These are phyloP conservation scores for Eumeta japonica DNA, from an alignment of 1,140 invertebrate species.

Conservation along the genomic window DNA sequence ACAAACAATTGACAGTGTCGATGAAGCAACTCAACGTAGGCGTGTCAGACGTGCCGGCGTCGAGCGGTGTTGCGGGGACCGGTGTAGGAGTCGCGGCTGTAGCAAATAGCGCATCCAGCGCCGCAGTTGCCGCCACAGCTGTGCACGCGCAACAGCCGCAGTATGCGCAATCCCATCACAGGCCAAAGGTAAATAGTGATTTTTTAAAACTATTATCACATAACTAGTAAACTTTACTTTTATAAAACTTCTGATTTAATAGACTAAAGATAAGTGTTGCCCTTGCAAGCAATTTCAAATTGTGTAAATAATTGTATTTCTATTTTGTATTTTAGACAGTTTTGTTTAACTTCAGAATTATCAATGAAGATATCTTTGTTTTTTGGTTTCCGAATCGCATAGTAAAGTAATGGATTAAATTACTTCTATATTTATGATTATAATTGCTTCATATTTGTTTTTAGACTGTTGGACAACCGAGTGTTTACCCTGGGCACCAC, in stretches of 20 bases:
- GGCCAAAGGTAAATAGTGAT: constrained; percentile 35
- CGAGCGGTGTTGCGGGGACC: constrained; percentile 16
- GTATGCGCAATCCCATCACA: constrained; percentile 35
- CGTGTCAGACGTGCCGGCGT: too few species aligned
- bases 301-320: too few species aligned
- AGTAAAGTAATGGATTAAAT: background rate
- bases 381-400: too few species aligned
- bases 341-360: too few species aligned
- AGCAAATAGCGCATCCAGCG: constrained; percentile 12
- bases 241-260: too few species aligned
- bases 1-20: constrained; percentile 35
- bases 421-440: background rate
- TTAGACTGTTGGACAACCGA: constrained; percentile 27
- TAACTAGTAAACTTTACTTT: background rate
- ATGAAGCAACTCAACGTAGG: constrained; percentile 34
- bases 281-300: too few species aligned
- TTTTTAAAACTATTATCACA: background rate
- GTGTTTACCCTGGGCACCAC: constrained; percentile 38
- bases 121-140: constrained; percentile 6
- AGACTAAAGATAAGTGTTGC: too few species aligned
- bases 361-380: too few species aligned
- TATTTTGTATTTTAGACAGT: too few species aligned
- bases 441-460: background rate
- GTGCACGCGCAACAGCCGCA: constrained; percentile 22
- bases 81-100: constrained; percentile 13